Evolutionary conservation across 2,888 invertebrate species (phyloP), one percentile per base, ranked within the genome.

Genomic region (Orthosia incerta): DNA sequence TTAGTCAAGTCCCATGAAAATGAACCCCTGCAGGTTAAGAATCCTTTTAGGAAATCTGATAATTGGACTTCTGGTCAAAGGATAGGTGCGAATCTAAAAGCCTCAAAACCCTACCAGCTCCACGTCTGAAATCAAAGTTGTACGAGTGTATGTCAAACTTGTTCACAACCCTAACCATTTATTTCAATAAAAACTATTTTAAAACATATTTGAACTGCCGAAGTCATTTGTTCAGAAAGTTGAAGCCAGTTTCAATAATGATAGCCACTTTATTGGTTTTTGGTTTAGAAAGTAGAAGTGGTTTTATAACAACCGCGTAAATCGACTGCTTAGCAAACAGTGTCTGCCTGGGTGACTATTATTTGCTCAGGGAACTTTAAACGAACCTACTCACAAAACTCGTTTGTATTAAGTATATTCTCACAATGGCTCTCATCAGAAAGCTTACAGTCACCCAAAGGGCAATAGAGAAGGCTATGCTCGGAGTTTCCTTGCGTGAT

Each of bases 291-390:
- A 50, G n/a, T 31, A 18, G 45, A 31, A 18, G 66, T 66, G 50
- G 76, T 76, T 76, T 57, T 51, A 68, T 76, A 51, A 68, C 45
- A 23, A 69, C 18, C n/a, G 4, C 13, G 51, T 15, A 20, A 61
- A 48, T 45, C 5, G 48, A 50, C 61, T 55, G 67, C 23, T 48
- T 31, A n/a, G 46, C 13, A 62, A 23, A 62, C 23, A 46, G 31
- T 71, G 16, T 31, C 11, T 31, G 4, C 39, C 12, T 53, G 16
- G 4, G 3, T 20, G n/a, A 78, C 50, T 20, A 61, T 45, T 70
- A 51, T 46, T 78, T 71, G 26, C 12, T 55, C 31, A 61, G 60
- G 4, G 18, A 69, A 50, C 53, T 13, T 53, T 48, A 18, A n/a
- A 51, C 23, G 18, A 26, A 53, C 15, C 7, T 53, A 31, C 50